Base-by-base conservation (phyloP, 2,113 vertebrate species). In the Toxotes chatareus region DNA sequence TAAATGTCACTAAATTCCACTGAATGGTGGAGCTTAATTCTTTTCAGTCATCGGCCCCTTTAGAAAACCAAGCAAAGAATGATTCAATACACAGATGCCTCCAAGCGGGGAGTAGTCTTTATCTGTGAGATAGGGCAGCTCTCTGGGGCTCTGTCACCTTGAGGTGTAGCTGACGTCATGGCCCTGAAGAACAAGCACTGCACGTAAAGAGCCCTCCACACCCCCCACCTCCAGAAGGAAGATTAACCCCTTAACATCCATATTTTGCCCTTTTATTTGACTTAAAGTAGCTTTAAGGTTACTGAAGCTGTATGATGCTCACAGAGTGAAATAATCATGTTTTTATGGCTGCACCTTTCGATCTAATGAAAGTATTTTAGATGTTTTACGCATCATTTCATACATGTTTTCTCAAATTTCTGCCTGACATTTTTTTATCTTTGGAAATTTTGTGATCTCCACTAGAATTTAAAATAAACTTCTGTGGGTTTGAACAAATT, bases 81-180 rank as follows among this genome's bases (percentile, higher is more conserved):
- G 71, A 79, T 62, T 86, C 55, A 67, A 64, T 68, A 23, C 51
- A 31, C 61, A 38, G 61, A 69, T 16, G 51, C 83, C 68, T 81
- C 42, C 4, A 10, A 65, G 72, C 12, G 0, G 40, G 14, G 51
- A 69, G 70, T 21, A 46, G 69, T 73, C 81, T 89, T 90, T 84
- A 89, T 93, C 88, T 64, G 81, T 11, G 49, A 78, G 90, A 88
- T 64, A 88, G 72, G 70, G 75, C 90, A 71, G 81, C 85, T 75
- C 84, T 84, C 86, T 51, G 59, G 79, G 68, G 87, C 84, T 66
- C 75, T 80, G 86, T 91, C 91, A 92, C 92, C 91, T 91, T 89
- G 86, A 89, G 89, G 91, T 90, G 88, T 73, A 56, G 84, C 82
- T 91, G 90, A 92, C 88, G 86, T 93, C 91, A 93, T 8, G 4